Base-by-base conservation (phyloP, 2,797 vertebrate genomes). In the Arnoldichthys spilopterus region DNA sequence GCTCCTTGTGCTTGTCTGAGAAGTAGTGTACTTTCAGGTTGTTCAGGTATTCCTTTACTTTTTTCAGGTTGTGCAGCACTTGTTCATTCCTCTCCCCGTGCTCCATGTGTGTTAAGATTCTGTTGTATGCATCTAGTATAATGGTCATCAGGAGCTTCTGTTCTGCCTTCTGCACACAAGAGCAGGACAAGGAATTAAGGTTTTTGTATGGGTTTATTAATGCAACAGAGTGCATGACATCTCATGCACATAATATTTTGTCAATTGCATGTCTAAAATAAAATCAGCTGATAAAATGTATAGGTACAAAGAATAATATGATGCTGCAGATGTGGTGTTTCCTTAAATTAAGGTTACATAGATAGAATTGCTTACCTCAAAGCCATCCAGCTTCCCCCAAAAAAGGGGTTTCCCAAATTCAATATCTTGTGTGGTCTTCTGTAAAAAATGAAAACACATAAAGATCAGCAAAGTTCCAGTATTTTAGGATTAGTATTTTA, bases 91-190 rank as follows among this genome's bases (percentile, higher is more conserved):
- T 22, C 12, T 51, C 74, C 5, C 84, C 76, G 1, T 72, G 78
- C 28, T 80, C 26, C 82, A 86, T 78, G 12, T 2, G 54, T 18
- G n/a, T 59, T 18, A 86, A 68, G 47, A 86, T 85, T 72, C 61
- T 82, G 71, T 28, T 78, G 62, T 85, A 85, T n/a, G 62, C 81
- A 32, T 86, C 84, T 18, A 86, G 74, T 20, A 80, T 72, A 15
- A 86, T 78, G 66, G 74, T 73, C 84, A 86, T 86, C 40, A 86
- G 37, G 4, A 86, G 75, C 64, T 80, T 84, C 77, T 84, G 74
- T 72, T 86, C 84, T 61, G 22, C 4, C 12, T 54, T 74, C 84
- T 86, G 78, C n/a, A 34, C 32, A 64, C 7, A 64, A 70, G 45
- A 51, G 15, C 22, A 30, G 71, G n/a, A 76, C 37, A 47, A 24